These are phyloP conservation scores for Ditula angustiorana DNA, from an alignment of 2,888 invertebrate species.

Conservation along the genomic window DNA sequence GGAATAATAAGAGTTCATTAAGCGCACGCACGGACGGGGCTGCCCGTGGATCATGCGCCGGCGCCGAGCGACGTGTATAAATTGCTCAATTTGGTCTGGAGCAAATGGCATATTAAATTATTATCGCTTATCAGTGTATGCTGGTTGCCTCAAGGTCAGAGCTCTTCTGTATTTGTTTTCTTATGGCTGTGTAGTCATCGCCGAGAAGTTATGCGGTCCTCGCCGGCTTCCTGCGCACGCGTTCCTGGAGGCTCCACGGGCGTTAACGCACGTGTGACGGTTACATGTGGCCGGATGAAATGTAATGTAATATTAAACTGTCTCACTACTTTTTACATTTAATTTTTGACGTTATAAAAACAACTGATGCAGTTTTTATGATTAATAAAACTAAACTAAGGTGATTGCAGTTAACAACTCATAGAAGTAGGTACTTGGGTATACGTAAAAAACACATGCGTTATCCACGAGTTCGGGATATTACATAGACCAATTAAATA, in stretches of 20 bases:
- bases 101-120: slow-evolving; percentile 79
- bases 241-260: slow-evolving; percentile 57
- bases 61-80: slow-evolving; percentile 65
- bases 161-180: not conserved
- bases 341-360: too few relatives aligned
- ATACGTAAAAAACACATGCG: too few relatives aligned
- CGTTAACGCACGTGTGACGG: slow-evolving; percentile 17
- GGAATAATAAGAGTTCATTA: slow-evolving; percentile 54
- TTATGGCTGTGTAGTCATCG: not conserved
- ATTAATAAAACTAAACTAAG: too few relatives aligned
- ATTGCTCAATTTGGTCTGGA: slow-evolving; percentile 79
- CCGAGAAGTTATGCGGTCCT: not conserved
- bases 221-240: slow-evolving; percentile 70
- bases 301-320: not conserved
- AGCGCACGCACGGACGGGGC: slow-evolving; percentile 52
- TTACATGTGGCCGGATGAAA: slow-evolving; percentile 12
- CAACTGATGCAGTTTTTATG: too few relatives aligned
- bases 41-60: slow-evolving; percentile 47
- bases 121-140: slow-evolving; percentile 56
- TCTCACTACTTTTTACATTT: not conserved
- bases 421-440: too few relatives aligned
- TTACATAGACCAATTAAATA: too few relatives aligned
- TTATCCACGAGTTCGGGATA: too few relatives aligned
- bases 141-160: not conserved
- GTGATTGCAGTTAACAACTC: too few relatives aligned